These are phyloP conservation scores for Andinoacara biseriatus DNA, from an alignment of 2,113 vertebrate species.

Conservation along the genomic window DNA sequence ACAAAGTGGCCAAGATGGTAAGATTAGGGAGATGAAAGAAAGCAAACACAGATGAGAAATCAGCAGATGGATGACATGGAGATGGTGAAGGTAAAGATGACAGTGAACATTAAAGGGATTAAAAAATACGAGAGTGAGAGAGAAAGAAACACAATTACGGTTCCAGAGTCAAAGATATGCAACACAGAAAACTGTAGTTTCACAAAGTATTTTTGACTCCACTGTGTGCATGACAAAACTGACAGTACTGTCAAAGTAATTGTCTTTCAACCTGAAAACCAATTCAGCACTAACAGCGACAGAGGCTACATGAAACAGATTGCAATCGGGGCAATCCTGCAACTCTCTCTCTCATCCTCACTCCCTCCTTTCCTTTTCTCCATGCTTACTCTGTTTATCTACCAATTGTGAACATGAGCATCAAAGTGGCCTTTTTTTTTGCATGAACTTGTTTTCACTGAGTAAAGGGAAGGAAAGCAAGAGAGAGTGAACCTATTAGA, in stretches of 20 bases:
- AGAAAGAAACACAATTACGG: slow-evolving; percentile 40
- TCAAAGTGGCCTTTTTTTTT: slow-evolving; percentile 43
- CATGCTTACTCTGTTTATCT: slow-evolving; percentile 55
- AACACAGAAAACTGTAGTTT: slow-evolving; percentile 14
- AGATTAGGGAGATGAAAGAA: slow-evolving; percentile 10
- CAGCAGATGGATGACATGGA: neutral
- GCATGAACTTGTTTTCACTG: slow-evolving; percentile 40
- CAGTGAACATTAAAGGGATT: slow-evolving; percentile 5
- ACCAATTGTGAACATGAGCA: slow-evolving; percentile 35
- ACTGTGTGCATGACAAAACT: slow-evolving; percentile 37
- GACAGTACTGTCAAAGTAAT: slow-evolving; percentile 38
- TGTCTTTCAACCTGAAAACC: slow-evolving; percentile 52
- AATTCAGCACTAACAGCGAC: slow-evolving; percentile 56
- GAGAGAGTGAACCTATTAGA: slow-evolving; percentile 28
- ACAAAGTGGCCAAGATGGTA: neutral
- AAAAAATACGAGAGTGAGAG: neutral
- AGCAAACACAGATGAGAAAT: slow-evolving; percentile 10
- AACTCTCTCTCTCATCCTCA: slow-evolving; percentile 17
- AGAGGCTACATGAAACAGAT: slow-evolving; percentile 52
- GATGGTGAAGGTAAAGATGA: slow-evolving; percentile 9
- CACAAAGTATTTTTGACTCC: slow-evolving; percentile 30
- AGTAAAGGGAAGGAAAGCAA: slow-evolving; percentile 24
- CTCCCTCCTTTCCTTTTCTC: slow-evolving; percentile 23
- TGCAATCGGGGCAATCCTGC: slow-evolving; percentile 42
- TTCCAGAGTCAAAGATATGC: slow-evolving; percentile 32